Percentiles rank a stretch among this genome's conserved stretches.
These are phyloP conservation scores for Chrysolina haemoptera DNA, from an alignment of 2,888 invertebrate genomes.

Conservation along the genomic window DNA sequence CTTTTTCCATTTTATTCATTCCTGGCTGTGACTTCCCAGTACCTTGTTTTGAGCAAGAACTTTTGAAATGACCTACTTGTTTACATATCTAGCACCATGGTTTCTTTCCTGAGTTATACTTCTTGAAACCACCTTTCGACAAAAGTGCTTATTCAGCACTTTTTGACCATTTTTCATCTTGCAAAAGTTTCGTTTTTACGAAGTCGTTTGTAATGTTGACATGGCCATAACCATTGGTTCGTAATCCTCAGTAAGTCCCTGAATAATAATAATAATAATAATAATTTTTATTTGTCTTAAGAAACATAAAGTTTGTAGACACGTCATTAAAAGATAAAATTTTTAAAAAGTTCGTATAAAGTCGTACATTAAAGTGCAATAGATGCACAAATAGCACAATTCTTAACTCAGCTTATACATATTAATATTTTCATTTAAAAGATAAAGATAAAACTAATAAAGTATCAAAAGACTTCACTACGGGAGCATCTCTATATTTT, in stretches of 20 bases:
- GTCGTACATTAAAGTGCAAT: too few species aligned
- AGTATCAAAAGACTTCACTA: neutral
- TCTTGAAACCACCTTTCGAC: neutral
- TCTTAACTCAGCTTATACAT: too few species aligned
- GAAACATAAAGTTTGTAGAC: too few species aligned
- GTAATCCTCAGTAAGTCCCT: neutral
- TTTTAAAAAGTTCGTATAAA: too few species aligned
- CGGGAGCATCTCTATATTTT: too few species aligned
- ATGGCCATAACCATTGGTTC: neutral
- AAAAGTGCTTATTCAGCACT: neutral
- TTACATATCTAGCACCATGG: neutral
- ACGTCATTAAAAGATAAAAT: too few species aligned
- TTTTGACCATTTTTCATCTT: constrained; percentile 7
- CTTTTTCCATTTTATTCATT: neutral
- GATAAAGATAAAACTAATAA: too few species aligned
- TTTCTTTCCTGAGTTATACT: neutral
- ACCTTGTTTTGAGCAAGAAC: neutral
- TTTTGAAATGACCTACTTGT: neutral
- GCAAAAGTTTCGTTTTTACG: neutral
- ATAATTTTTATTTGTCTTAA: too few species aligned
- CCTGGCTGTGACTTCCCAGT: too few species aligned
- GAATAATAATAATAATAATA: too few species aligned
- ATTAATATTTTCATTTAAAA: too few species aligned
- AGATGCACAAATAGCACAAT: too few species aligned
- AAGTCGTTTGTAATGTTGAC: neutral